Evolutionary conservation across 2,797 vertebrate genomes (phyloP), one percentile per base, ranked within the genome.

Genomic region (Rhabdophis nuchalis): DNA sequence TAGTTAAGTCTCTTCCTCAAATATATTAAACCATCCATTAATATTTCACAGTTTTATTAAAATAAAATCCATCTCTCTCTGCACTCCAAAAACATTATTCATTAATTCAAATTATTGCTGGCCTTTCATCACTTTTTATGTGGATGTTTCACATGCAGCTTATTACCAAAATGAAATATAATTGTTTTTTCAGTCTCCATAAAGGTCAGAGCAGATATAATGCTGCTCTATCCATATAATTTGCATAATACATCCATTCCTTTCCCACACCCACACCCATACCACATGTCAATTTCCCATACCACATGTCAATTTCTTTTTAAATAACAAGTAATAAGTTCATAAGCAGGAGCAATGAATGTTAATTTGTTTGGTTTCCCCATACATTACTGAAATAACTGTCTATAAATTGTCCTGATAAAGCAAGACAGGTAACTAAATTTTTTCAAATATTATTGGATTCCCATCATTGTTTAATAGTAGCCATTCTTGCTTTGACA

Each of bases 21-120:
- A n/a, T 25, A 32, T 25, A 92, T 23, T 61, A 23, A 46, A 41
- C 0, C 1, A 1, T 46, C 72, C 46, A 46, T 46, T 82, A 46
- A 82, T 88, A 91, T 90, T 54, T 94, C 1, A 93, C 52, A 23
- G 68, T 36, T 92, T n/a, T 86, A 0, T 92, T 25, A 88, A 91
- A 91, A 72, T 72, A 72, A 72, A 36, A 72, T 95, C 52, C 20
- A 0, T 23, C 56, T 52, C 32, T 16, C 13, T 52, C 27, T n/a
- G 18, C n/a, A 36, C n/a, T 87, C 25, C n/a, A 3, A 16, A 68
- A 29, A 72, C n/a, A 1, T 54, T 41, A 11, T 72, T 61, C 25
- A 11, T 12, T 46, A 46, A 5, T 64, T 64, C 20, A 52, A 29
- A 23, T 53, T 61, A 85, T 16, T 91, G 3, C 52, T 36, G 14